Percentiles rank a stretch among this genome's conserved stretches.
Evolutionary conservation across 1,140 invertebrate species (phyloP).

Genomic region (Aporrectodea caliginosa): DNA sequence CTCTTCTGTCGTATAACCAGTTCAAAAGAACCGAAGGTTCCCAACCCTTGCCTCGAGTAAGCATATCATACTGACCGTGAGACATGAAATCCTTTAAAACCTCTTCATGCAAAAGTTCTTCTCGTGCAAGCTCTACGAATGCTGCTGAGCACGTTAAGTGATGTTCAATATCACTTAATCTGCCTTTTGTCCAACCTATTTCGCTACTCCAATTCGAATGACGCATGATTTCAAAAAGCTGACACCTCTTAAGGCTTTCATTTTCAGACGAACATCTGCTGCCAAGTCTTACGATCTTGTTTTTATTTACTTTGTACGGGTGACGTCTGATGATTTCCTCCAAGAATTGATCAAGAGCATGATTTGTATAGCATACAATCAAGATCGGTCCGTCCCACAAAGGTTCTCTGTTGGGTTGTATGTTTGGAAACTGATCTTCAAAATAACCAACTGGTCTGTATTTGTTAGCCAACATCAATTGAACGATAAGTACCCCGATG

Average conservation of each 20-base stretch:
- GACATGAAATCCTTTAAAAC: too few species aligned
- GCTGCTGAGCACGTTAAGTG: slow-evolving; percentile 12
- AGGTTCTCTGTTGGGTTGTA: neutral
- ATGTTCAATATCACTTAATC: neutral
- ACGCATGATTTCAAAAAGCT: neutral
- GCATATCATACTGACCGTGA: too few species aligned
- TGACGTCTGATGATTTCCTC: slow-evolving; percentile 62
- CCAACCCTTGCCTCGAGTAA: too few species aligned
- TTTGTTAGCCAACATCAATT: slow-evolving; percentile 48
- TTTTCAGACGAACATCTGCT: slow-evolving; percentile 57
- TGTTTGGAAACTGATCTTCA: too few species aligned
- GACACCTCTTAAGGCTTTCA: neutral
- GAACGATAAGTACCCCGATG: slow-evolving; percentile 51
- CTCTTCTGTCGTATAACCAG: too few species aligned
- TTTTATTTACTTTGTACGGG: slow-evolving; percentile 34
- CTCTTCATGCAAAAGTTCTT: slow-evolving; percentile 6
- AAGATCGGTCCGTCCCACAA: slow-evolving; percentile 60
- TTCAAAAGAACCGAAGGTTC: too few species aligned
- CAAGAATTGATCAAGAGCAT: slow-evolving; percentile 79
- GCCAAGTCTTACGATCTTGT: slow-evolving; percentile 66
- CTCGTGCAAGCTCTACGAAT: slow-evolving; percentile 33
- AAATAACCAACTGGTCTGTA: too few species aligned
- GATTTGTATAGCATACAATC: slow-evolving; percentile 76
- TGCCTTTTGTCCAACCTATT: neutral
- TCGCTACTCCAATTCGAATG: neutral